Evolutionary conservation across 2,888 invertebrate species (phyloP).

Genomic region (Galerucella calmariensis): DNA sequence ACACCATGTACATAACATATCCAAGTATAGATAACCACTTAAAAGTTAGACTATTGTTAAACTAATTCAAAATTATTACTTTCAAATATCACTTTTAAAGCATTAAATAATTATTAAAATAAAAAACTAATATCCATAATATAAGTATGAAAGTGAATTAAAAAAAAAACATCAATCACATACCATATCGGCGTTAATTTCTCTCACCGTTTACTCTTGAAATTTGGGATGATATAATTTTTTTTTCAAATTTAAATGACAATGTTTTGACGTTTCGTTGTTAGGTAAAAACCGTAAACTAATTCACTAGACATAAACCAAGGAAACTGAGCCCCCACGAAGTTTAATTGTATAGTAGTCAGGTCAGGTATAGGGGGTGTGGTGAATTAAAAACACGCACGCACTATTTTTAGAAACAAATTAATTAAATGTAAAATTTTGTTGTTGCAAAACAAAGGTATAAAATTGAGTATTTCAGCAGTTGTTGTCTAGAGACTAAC

Average conservation of each 20-base stretch:
- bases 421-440: background rate
- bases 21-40: too few species aligned
- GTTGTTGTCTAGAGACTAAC: too few species aligned
- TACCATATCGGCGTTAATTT: constrained; percentile 2
- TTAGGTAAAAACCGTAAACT: background rate
- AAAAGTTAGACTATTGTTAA: too few species aligned
- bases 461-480: too few species aligned
- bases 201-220: constrained; percentile 3
- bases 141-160: background rate
- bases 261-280: constrained; percentile 9
- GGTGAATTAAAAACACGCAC: constrained; percentile 5
- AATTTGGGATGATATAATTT: background rate
- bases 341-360: background rate
- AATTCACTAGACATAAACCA: background rate
- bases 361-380: constrained; percentile 8
- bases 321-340: constrained; percentile 17
- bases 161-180: background rate
- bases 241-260: constrained; percentile 4
- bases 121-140: background rate
- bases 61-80: too few species aligned
- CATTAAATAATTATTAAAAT: background rate
- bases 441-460: too few species aligned
- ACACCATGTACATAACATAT: too few species aligned
- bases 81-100: too few species aligned
- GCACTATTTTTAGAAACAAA: background rate